Conservation (phyloP, 2,113 vertebrate species). For the Monarcha castaneiventris region DNA sequence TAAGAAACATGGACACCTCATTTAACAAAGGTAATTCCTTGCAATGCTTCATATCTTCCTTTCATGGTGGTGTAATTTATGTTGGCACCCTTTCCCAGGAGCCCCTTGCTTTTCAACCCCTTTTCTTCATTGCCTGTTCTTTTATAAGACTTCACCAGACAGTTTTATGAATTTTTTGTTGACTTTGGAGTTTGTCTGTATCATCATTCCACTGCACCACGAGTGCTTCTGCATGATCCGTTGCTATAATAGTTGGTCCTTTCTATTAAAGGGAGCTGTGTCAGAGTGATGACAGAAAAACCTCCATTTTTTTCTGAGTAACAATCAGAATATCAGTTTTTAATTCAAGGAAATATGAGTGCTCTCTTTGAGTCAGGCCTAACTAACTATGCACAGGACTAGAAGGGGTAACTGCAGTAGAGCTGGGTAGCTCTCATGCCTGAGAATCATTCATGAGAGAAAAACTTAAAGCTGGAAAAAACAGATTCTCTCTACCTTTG, state of each 20-base stretch:
- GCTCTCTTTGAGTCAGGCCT: neutral
- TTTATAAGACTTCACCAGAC: neutral
- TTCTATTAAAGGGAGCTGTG: neutral
- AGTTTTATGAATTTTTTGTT: neutral
- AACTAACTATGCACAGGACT: neutral
- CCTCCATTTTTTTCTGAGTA: neutral
- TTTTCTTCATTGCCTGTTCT: neutral
- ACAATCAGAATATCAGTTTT: neutral
- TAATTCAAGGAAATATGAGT: neutral
- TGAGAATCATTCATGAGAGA: neutral
- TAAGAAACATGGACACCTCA: neutral
- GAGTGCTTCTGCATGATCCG: neutral
- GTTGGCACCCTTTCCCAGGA: neutral
- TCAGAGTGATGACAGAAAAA: neutral
- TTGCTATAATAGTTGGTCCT: neutral
- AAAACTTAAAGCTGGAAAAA: neutral
- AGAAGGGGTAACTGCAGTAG: neutral
- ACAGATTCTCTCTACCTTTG: neutral
- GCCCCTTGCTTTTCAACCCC: neutral
- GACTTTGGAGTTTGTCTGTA: neutral
- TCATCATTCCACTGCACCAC: neutral
- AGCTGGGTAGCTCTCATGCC: neutral
- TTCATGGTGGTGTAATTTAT: neutral
- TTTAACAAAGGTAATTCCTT: neutral
- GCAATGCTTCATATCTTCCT: neutral